Percentiles rank a stretch among this genome's conserved stretches.
Conservation (phyloP, 2,797 vertebrate genomes). For the Myotis pilosus region DNA sequence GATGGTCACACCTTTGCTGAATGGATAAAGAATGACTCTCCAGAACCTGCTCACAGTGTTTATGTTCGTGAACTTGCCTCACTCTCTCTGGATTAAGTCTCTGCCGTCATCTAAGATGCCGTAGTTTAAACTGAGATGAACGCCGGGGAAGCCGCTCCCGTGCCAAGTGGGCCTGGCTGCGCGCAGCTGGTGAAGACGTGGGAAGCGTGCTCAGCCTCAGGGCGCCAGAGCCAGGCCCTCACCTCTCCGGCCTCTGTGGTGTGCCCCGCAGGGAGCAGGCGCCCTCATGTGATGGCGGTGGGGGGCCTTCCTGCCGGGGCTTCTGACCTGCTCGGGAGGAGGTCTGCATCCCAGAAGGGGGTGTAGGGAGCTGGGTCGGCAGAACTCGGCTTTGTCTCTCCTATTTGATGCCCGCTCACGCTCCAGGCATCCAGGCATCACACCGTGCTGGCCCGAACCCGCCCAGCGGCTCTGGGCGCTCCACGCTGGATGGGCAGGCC, state of each 20-base stretch:
- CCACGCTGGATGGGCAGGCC: neutral
- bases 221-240: neutral
- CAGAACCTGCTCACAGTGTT: neutral
- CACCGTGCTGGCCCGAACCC: accelerated
- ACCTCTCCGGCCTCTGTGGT: neutral
- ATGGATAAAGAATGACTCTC: neutral
- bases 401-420: neutral
- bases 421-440: neutral
- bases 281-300: neutral
- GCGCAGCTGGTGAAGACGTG: neutral
- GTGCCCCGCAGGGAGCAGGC: neutral
- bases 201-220: neutral
- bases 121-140: neutral
- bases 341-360: no score
- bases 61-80: no score
- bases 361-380: neutral
- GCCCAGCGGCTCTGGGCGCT: neutral
- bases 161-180: neutral
- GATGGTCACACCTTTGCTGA: neutral
- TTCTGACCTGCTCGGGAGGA: neutral
- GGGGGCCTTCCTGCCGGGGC: neutral
- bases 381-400: neutral
- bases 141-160: neutral
- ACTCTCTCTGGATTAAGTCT: neutral
- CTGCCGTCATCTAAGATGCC: neutral